Evolutionary conservation across 2,797 vertebrate genomes (phyloP), one percentile per base, ranked within the genome.

Genomic region (Pseudopleuronectes americanus): DNA sequence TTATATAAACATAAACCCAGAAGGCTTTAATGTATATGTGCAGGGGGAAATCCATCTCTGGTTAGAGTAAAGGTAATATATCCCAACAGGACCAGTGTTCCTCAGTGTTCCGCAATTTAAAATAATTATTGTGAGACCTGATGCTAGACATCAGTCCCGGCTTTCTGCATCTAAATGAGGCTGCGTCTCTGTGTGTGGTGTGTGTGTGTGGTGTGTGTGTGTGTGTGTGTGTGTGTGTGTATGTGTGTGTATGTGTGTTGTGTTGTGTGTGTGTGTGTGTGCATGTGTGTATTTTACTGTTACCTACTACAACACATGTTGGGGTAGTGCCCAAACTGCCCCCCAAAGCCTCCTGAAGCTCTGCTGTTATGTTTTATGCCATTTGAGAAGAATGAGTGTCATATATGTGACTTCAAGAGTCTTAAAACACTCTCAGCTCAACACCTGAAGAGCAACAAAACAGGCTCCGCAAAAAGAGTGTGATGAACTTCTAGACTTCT

Each of bases 71-170:
- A 95, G 94, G 94, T 96, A 96, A 96, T 96, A 96, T 95, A 96
- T 96, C 95, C 96, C 96, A 96, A 94, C 92, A 97, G 96, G 96
- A 96, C 95, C 93, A 89, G 94, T 94, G 94, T 95, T 96, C 95
- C 95, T 96, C 93, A n/a, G n/a, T n/a, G n/a, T n/a, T n/a, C n/a
- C n/a, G 96, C 96, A 96, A 97, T 98, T 96, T 96, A 96, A 97
- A 96, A 97, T 96, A 97, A 97, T 97, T 97, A 96, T 96, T 96
- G 95, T 96, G 96, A 96, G 95, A 96, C 95, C 96, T 95, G 95
- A 96, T 96, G 95, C 94, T 96, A 95, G 95, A 96, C 95, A 93
- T 95, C 95, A 96, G 95, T 92, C 57, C 94, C 93, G 95, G 94
- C 94, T 76, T 94, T 94, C 93, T 95, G 95, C 95, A 97, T 96